A percentile compares a stretch with the other conserved stretches of the same genome.
These are phyloP conservation scores for Acleris laterana DNA, from an alignment of 2,888 invertebrate species.

Conservation along the genomic window DNA sequence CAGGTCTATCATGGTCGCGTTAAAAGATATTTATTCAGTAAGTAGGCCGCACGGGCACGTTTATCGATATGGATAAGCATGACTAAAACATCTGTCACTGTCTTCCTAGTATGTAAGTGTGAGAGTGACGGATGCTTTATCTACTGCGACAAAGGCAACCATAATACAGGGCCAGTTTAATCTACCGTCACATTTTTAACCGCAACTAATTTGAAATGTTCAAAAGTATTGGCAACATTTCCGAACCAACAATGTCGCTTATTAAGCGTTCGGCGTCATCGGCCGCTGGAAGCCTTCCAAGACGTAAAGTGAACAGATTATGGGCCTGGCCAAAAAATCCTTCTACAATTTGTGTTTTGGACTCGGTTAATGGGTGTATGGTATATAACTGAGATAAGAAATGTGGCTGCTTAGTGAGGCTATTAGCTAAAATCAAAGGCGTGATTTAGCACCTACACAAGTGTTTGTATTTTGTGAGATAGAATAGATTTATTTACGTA, in stretches of 20 bases:
- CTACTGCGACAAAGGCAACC: too few relatives aligned
- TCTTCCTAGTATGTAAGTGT: too few relatives aligned
- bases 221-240: conserved; percentile 21
- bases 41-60: too few relatives aligned
- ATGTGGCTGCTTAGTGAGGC: neutral
- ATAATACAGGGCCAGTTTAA: neutral
- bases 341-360: conserved; percentile 38
- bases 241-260: conserved; percentile 25
- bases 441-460: too few relatives aligned
- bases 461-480: too few relatives aligned
- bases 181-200: neutral
- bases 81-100: too few relatives aligned
- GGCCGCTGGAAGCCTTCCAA: conserved; percentile 46
- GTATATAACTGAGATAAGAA: conserved; percentile 14
- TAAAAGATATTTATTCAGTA: too few relatives aligned
- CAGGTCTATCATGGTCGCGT: too few relatives aligned
- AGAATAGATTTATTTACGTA: too few relatives aligned
- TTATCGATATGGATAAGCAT: too few relatives aligned
- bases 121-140: too few relatives aligned
- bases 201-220: neutral
- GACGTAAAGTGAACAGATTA: conserved; percentile 42
- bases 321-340: conserved; percentile 41
- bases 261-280: conserved; percentile 35
- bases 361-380: conserved; percentile 27
- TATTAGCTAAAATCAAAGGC: too few relatives aligned